Evolutionary conservation across 2,113 vertebrate species (phyloP).

Genomic region (Poicephalus gulielmi): DNA sequence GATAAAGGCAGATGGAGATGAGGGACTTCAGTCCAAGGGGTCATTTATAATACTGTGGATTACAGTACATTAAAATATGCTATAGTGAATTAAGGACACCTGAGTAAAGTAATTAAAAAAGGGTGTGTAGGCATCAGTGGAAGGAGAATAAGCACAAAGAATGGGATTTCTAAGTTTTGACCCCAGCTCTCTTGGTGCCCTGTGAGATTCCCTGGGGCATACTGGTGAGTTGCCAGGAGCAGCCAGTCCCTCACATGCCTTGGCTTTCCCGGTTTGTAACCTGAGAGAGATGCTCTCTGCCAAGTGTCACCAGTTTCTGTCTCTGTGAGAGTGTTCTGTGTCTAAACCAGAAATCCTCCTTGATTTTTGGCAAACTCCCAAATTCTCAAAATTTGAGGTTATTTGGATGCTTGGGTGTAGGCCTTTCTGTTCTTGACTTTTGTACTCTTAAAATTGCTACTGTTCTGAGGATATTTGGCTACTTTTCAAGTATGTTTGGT

Average conservation of each 20-base stretch:
- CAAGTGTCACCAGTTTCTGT: not conserved
- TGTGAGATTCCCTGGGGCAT: not conserved
- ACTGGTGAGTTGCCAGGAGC: not conserved
- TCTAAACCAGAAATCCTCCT: not conserved
- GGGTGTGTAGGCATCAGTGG: fast-evolving
- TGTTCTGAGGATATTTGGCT: not conserved
- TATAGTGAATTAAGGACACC: not conserved
- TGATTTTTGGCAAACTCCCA: not conserved
- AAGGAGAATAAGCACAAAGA: not conserved
- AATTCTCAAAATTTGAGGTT: not conserved
- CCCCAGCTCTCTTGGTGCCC: fast-evolving
- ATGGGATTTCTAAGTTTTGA: not conserved
- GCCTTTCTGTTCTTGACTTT: not conserved
- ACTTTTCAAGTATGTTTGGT: not conserved
- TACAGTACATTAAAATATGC: not conserved
- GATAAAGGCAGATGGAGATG: not conserved
- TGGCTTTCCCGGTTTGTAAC: not conserved
- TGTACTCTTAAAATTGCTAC: not conserved
- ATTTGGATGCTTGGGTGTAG: not conserved
- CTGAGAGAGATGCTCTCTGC: not conserved
- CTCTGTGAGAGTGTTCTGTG: fast-evolving
- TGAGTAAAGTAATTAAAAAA: not conserved
- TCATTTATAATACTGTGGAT: not conserved
- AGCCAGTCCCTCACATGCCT: not conserved
- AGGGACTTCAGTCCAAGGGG: not conserved